A percentile compares a stretch with the other conserved stretches of the same genome.
Conservation (phyloP, 2,888 invertebrate genomes). For the Aporophyla lueneburgensis region DNA sequence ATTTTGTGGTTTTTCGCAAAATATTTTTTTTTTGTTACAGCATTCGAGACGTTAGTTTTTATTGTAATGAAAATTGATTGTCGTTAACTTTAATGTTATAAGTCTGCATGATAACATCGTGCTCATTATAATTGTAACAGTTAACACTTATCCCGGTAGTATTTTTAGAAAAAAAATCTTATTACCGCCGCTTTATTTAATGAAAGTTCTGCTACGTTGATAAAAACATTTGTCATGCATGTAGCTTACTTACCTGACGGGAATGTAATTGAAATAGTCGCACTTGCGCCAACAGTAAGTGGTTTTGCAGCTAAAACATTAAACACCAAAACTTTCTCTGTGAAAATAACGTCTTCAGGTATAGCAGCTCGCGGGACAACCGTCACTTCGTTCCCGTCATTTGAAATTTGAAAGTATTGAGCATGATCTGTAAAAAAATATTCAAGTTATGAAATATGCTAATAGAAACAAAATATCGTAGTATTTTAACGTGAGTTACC, state of each 20-base stretch:
- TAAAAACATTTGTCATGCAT: conserved; percentile 1
- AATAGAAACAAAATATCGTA: not conserved
- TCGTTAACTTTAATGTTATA: not conserved
- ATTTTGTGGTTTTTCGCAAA: not conserved
- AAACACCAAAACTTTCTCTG: conserved; percentile 79
- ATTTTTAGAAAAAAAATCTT: not conserved
- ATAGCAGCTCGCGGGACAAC: conserved; percentile 70
- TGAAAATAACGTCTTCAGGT: conserved; percentile 80
- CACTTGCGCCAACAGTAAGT: conserved; percentile 76
- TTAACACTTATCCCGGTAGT: not conserved
- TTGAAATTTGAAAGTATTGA: conserved; percentile 73
- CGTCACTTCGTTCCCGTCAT: conserved; percentile 65
- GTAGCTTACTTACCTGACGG: conserved; percentile 75
- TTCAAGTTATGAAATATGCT: not conserved
- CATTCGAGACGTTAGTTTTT: not conserved
- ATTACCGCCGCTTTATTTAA: not conserved
- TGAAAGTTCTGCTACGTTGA: not conserved
- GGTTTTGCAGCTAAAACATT: conserved; percentile 78
- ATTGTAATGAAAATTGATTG: not conserved
- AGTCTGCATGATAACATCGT: too few relatives aligned
- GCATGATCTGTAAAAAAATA: conserved; percentile 75
- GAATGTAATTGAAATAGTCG: conserved; percentile 76
- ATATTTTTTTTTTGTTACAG: not conserved
- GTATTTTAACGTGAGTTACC: not conserved
- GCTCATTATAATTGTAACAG: too few relatives aligned